phyloP scores from a whole-genome alignment of 2,797 vertebrate species.

The Cichlasoma orientale region DNA sequence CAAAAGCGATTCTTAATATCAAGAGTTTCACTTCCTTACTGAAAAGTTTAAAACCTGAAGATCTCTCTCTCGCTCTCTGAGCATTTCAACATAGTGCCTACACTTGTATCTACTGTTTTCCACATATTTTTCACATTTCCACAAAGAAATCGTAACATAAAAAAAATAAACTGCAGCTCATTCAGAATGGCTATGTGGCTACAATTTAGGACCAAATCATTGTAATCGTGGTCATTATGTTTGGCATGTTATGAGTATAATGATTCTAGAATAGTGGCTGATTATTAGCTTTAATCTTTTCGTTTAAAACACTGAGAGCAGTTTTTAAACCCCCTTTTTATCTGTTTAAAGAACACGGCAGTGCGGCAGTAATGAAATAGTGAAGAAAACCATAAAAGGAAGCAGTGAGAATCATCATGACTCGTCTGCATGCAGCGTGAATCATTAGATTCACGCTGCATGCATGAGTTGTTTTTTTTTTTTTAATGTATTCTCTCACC shows the following conservation, averaged over 20 bases:
- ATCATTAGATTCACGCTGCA: background rate
- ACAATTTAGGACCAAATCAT: background rate
- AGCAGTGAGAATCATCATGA: background rate
- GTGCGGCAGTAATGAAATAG: background rate
- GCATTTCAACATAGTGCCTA: background rate
- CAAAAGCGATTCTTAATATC: background rate
- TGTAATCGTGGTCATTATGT: background rate
- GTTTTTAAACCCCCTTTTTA: background rate
- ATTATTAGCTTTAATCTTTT: background rate
- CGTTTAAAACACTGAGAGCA: background rate
- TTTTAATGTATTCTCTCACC: background rate
- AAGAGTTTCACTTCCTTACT: background rate
- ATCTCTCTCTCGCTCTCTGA: too few relatives aligned
- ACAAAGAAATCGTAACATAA: background rate
- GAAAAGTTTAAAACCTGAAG: background rate
- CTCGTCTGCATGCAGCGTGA: background rate
- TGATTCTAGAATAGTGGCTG: background rate
- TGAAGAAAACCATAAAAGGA: constrained; percentile 16
- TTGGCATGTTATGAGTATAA: background rate
- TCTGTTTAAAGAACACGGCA: background rate
- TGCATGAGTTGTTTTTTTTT: too few relatives aligned
- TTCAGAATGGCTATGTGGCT: background rate
- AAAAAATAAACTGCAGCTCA: too few relatives aligned
- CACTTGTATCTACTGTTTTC: background rate
- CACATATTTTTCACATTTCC: background rate